These are phyloP conservation scores for Drosophila pseudoobscura DNA, from an alignment of 1,140 invertebrate genomes.

Conservation along the genomic window DNA sequence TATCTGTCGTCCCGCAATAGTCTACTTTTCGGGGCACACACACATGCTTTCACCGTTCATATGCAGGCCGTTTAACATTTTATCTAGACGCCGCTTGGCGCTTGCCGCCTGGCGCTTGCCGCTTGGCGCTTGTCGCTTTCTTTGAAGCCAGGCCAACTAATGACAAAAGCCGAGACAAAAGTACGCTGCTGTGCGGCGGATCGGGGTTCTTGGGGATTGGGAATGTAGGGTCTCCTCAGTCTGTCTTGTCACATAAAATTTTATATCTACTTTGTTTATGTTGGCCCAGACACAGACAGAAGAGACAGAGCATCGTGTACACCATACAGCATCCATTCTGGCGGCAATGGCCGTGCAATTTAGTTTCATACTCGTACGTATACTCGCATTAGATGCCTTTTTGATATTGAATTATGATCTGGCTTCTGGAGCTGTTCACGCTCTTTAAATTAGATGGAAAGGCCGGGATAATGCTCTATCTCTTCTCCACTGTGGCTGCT, in stretches of 20 bases:
- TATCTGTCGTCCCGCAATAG: constrained; percentile 65
- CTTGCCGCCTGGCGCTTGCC: too few species aligned
- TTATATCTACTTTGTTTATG: constrained; percentile 71
- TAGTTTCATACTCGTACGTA: constrained; percentile 53
- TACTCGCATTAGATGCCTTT: constrained; percentile 55
- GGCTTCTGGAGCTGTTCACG: constrained; percentile 37
- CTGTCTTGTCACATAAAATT: constrained; percentile 71
- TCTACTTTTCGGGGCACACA: constrained; percentile 67
- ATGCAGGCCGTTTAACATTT: constrained; percentile 79
- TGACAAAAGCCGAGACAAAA: constrained; percentile 77
- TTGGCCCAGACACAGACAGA: constrained; percentile 32
- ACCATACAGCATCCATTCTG: constrained; percentile 31
- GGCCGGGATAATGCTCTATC: constrained; percentile 28
- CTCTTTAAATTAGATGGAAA: constrained; percentile 69
- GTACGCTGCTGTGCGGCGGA: constrained; percentile 45
- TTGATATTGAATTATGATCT: constrained; percentile 79
- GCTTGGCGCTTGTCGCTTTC: constrained; percentile 27
- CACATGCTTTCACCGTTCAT: constrained; percentile 37
- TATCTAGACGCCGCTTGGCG: constrained; percentile 64
- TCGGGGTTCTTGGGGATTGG: constrained; percentile 26
- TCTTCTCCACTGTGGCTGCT: not conserved
- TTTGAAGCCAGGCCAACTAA: constrained; percentile 65
- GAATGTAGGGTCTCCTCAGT: constrained; percentile 19
- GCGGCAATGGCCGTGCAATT: constrained; percentile 64
- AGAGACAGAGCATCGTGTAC: constrained; percentile 20